A percentile compares a stretch with the other conserved stretches of the same genome.
Conservation (phyloP, 2,113 vertebrate species). For the Ursus arctos region DNA sequence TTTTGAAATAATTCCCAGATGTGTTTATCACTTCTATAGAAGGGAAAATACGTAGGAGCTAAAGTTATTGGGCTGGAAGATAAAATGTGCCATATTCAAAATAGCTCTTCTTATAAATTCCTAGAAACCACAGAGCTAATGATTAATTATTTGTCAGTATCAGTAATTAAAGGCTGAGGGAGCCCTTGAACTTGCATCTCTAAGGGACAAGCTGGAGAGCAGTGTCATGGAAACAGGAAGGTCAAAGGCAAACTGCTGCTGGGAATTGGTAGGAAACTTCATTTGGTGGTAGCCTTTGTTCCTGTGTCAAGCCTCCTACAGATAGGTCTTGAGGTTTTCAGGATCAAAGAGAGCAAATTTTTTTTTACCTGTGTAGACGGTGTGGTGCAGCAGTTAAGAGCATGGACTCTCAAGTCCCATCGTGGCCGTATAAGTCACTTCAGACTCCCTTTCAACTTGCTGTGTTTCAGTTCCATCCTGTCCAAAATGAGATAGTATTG, state of each 20-base stretch:
- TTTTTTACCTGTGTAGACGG: not conserved
- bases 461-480: not conserved
- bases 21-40: not conserved
- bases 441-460: not conserved
- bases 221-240: not conserved
- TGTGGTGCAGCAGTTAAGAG: not conserved
- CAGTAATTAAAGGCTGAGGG: not conserved
- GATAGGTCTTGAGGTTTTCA: not conserved
- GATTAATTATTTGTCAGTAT: constrained; percentile 35
- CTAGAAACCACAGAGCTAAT: not conserved
- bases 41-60: not conserved
- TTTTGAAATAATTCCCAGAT: not conserved
- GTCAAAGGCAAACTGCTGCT: not conserved
- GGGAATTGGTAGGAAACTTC: not conserved
- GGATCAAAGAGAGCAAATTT: not conserved
- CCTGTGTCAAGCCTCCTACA: not conserved
- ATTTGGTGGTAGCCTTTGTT: not conserved
- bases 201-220: not conserved
- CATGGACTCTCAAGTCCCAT: not conserved
- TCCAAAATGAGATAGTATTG: not conserved
- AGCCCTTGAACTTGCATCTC: not conserved
- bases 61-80: not conserved
- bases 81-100: constrained; percentile 18
- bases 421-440: not conserved
- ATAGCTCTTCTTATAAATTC: not conserved